Percentiles rank a stretch among this genome's conserved stretches.
Conservation (phyloP, 2,888 invertebrate genomes). For the Hipparchia sbordonii region DNA sequence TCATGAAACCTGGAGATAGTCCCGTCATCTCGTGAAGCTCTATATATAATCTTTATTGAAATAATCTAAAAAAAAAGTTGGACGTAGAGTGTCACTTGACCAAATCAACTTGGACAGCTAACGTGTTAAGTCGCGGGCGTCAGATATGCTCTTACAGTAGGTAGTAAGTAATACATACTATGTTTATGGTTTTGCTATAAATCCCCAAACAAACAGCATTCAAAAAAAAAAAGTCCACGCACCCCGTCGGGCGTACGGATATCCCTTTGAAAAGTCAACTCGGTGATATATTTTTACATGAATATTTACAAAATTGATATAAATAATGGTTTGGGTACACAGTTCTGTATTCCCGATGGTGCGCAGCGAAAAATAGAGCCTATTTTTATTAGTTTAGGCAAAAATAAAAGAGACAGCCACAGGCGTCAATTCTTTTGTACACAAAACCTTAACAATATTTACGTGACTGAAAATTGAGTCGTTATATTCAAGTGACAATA, state of each 20-base stretch:
- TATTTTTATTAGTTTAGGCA: slow-evolving; percentile 7
- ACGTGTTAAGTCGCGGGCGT: no score
- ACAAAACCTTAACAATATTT: slow-evolving; percentile 3
- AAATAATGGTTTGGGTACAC: slow-evolving; percentile 16
- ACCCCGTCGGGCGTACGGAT: slow-evolving; percentile 15
- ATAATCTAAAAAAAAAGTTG: no score
- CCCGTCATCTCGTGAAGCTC: no score
- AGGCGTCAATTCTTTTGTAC: slow-evolving; percentile 3
- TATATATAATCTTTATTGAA: no score
- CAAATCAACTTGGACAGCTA: no score
- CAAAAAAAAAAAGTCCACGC: background rate
- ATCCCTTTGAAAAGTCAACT: slow-evolving; percentile 31
- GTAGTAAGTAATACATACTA: no score
- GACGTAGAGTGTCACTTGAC: no score
- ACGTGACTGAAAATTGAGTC: background rate
- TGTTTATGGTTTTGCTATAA: background rate
- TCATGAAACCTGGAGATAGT: no score
- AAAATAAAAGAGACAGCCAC: background rate
- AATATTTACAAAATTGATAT: slow-evolving; percentile 28
- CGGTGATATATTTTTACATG: slow-evolving; percentile 20
- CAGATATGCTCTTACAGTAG: no score
- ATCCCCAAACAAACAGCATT: background rate
- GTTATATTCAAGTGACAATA: background rate
- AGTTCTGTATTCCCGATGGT: slow-evolving; percentile 5
- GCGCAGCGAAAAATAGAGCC: slow-evolving; percentile 11